Conservation (phyloP, 35 echinoderm and acorn worm species). For the Apostichopus japonicus region DNA sequence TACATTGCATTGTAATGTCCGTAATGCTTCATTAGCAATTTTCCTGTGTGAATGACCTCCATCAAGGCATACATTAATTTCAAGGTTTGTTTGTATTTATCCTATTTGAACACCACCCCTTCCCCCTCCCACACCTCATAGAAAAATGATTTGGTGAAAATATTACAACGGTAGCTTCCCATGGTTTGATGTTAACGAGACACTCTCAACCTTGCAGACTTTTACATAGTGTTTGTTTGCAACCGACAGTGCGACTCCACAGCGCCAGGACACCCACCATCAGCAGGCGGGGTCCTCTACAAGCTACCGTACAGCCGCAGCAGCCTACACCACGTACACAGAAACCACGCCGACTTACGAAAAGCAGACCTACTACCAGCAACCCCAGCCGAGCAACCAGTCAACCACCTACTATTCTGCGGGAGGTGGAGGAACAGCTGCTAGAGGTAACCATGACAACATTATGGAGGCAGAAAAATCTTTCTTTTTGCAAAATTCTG, state of each 20-base stretch:
- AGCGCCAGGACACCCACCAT: slow-evolving; percentile 75
- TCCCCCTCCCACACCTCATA: too few relatives aligned
- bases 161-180: too few relatives aligned
- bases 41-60: not conserved
- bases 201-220: too few relatives aligned
- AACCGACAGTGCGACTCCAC: slow-evolving; percentile 59
- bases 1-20: too few relatives aligned
- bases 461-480: not conserved
- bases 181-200: too few relatives aligned
- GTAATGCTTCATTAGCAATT: not conserved
- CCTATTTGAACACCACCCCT: too few relatives aligned
- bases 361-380: slow-evolving; percentile 97
- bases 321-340: slow-evolving; percentile 60
- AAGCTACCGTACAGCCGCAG: slow-evolving; percentile 60
- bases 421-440: slow-evolving; percentile 6
- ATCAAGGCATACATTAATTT: too few relatives aligned
- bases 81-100: too few relatives aligned
- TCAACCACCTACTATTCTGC: slow-evolving; percentile 63
- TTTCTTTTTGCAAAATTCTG: not conserved
- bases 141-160: too few relatives aligned
- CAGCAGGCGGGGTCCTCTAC: slow-evolving; percentile 56
- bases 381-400: slow-evolving; percentile 78
- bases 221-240: not conserved
- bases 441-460: not conserved
- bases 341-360: slow-evolving; percentile 72